Conservation (phyloP, 2,888 invertebrate genomes). For the Pachycephus smyrnensis region DNA sequence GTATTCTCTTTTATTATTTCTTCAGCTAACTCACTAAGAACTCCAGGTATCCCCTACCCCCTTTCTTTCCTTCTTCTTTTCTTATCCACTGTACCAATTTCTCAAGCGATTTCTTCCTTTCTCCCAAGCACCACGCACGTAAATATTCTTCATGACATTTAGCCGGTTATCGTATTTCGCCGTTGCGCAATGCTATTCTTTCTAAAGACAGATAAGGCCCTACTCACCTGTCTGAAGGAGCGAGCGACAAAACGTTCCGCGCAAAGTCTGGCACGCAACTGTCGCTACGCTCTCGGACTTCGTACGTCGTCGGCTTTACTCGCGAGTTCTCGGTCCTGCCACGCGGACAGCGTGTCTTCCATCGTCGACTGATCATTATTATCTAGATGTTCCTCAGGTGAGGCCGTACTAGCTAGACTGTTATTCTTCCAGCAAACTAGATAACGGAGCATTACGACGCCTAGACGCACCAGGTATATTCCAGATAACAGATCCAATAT, state of each 20-base stretch:
- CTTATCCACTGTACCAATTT: neutral
- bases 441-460: too few relatives aligned
- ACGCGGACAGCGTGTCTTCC: slow-evolving; percentile 31
- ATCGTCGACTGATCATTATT: neutral
- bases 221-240: slow-evolving; percentile 27
- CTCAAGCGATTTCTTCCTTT: neutral
- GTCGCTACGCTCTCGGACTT: slow-evolving; percentile 28
- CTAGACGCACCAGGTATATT: too few relatives aligned
- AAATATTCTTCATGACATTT: too few relatives aligned
- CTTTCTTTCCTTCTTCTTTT: neutral
- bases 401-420: neutral
- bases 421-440: too few relatives aligned
- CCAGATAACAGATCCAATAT: too few relatives aligned
- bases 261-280: slow-evolving; percentile 40
- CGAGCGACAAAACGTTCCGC: slow-evolving; percentile 30
- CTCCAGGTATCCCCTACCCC: neutral
- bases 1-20: too few relatives aligned
- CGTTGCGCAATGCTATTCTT: neutral
- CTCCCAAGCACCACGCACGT: neutral
- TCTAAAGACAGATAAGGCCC: neutral
- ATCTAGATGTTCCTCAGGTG: neutral
- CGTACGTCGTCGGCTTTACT: slow-evolving; percentile 28
- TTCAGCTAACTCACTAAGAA: neutral
- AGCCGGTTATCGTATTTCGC: neutral
- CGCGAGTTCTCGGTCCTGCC: slow-evolving; percentile 33